Conservation (phyloP, 2,888 invertebrate species). For the Latrodectus elegans region DNA sequence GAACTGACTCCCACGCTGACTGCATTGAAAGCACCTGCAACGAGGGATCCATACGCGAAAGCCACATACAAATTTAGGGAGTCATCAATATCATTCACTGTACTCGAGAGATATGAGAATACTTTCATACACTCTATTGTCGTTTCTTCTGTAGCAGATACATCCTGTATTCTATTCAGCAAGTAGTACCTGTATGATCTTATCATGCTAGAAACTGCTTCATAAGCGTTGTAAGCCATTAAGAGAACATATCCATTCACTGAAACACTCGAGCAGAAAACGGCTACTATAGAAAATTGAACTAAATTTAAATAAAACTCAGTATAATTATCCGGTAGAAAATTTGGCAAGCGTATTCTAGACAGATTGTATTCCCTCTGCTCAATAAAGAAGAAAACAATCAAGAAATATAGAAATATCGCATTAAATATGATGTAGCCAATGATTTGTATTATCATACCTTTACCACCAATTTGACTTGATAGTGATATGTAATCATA, state of each 20-base stretch:
- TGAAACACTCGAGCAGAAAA: neutral
- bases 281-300: neutral
- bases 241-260: neutral
- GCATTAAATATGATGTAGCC: neutral
- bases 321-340: neutral
- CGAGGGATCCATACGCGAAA: slow-evolving; percentile 18
- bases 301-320: neutral
- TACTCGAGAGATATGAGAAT: slow-evolving; percentile 7
- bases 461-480: neutral
- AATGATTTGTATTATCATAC: neutral
- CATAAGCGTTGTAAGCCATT: neutral
- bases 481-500: neutral
- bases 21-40: slow-evolving; percentile 25
- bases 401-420: neutral
- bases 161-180: neutral
- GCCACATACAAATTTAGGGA: slow-evolving; percentile 19
- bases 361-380: neutral
- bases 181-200: neutral
- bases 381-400: neutral
- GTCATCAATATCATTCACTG: slow-evolving; percentile 4
- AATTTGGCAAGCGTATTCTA: neutral
- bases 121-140: neutral
- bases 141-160: neutral
- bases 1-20: neutral
- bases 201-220: neutral